phyloP scores from a whole-genome alignment of 1,140 invertebrate species.

The Zaprionus ornatus region DNA sequence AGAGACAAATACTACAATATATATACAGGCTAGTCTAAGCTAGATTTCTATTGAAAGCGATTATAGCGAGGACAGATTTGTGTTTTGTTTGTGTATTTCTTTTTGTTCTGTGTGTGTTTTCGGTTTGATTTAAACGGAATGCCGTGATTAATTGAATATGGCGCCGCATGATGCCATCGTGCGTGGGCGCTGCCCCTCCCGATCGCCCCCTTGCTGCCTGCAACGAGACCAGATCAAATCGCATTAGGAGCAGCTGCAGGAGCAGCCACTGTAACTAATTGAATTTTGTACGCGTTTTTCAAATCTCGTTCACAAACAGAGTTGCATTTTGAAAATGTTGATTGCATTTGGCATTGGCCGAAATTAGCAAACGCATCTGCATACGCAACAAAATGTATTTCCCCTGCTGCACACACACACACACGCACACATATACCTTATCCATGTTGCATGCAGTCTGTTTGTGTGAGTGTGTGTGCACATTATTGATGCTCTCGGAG shows the following conservation, averaged over 20 bases:
- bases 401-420: background rate
- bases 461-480: background rate
- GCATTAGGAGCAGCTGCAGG: constrained; percentile 35
- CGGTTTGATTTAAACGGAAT: constrained; percentile 32
- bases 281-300: constrained; percentile 50
- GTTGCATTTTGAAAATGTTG: constrained; percentile 46
- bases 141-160: constrained; percentile 54
- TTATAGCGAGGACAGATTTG: constrained; percentile 41
- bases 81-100: constrained; percentile 14
- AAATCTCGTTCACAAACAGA: constrained; percentile 26
- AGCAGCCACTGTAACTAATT: constrained; percentile 39
- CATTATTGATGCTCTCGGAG: background rate
- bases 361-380: background rate
- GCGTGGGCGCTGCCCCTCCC: background rate
- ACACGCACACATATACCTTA: background rate
- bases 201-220: too few relatives aligned
- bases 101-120: constrained; percentile 13
- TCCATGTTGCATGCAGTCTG: background rate
- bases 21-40: background rate
- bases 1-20: background rate
- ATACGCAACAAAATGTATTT: background rate
- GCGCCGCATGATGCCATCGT: constrained; percentile 21
- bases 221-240: constrained; percentile 39
- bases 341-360: constrained; percentile 45
- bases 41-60: constrained; percentile 42